phyloP scores from a whole-genome alignment of 2,888 invertebrate species.

The Tridacna gigas region DNA sequence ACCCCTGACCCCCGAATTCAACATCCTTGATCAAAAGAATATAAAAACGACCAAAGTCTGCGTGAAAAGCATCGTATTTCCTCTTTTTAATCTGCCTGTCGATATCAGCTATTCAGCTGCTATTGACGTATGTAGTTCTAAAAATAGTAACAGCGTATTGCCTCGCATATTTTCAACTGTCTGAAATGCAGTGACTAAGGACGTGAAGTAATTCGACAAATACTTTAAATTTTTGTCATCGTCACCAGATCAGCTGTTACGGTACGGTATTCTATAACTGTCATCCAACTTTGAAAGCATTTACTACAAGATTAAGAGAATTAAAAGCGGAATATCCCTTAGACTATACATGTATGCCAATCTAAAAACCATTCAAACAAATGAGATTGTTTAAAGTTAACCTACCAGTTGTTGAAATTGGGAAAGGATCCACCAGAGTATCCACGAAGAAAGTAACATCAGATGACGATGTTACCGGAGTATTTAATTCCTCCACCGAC shows the following conservation, averaged over 20 bases:
- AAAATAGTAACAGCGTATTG: conserved; percentile 19
- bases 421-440: conserved; percentile 90
- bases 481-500: conserved; percentile 90
- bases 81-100: neutral
- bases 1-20: conserved; percentile 21
- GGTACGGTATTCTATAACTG: too few relatives aligned
- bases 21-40: neutral
- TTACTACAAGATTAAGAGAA: too few relatives aligned
- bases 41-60: neutral
- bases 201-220: neutral
- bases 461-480: conserved; percentile 96
- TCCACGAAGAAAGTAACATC: conserved; percentile 95
- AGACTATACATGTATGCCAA: too few relatives aligned
- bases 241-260: neutral
- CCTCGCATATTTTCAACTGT: conserved; percentile 7
- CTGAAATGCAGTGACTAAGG: neutral
- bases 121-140: conserved; percentile 13
- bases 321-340: too few relatives aligned
- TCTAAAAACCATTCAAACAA: too few relatives aligned
- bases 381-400: conserved; percentile 33
- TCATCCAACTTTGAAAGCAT: too few relatives aligned
- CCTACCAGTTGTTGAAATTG: conserved; percentile 96
- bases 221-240: neutral
- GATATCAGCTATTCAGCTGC: conserved; percentile 5
- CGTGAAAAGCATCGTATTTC: neutral